phyloP scores from a whole-genome alignment of 2,888 invertebrate genomes.

The Drosophila nr. perissopoda region DNA sequence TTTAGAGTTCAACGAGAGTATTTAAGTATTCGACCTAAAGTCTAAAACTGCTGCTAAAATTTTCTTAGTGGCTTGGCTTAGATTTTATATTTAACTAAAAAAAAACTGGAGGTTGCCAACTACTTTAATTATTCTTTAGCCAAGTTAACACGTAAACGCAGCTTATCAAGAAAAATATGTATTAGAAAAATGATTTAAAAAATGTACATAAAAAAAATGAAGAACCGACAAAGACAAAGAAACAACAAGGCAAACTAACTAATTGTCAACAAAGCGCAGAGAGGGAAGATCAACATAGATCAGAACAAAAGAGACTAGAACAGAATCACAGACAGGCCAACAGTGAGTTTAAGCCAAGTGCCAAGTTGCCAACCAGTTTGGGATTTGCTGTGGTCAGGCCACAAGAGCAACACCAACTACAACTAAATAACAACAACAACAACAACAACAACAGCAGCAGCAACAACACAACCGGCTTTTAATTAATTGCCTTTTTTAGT shows the following conservation, averaged over 20 bases:
- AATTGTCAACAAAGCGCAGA: constrained; percentile 54
- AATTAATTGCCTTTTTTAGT: constrained; percentile 83
- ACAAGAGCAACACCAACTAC: constrained; percentile 19
- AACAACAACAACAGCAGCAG: constrained; percentile 36
- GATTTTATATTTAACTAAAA: constrained; percentile 38
- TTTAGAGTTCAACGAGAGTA: background rate
- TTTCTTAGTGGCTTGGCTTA: background rate
- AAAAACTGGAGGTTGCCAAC: constrained; percentile 15
- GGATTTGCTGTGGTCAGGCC: constrained; percentile 32
- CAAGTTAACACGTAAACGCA: constrained; percentile 45
- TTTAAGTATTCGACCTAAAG: constrained; percentile 1
- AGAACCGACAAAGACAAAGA: constrained; percentile 42
- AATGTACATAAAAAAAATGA: constrained; percentile 19
- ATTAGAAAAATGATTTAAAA: constrained; percentile 60
- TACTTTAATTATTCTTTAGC: constrained; percentile 61
- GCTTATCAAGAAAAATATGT: constrained; percentile 49
- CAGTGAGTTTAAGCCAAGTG: constrained; percentile 41
- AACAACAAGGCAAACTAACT: constrained; percentile 47
- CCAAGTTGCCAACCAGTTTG: constrained; percentile 65
- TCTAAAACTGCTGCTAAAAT: too few relatives aligned
- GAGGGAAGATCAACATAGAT: constrained; percentile 44
- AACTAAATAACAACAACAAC: constrained; percentile 4
- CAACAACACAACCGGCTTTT: constrained; percentile 71
- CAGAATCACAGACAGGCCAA: constrained; percentile 20
- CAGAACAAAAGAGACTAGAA: constrained; percentile 49